Conservation (phyloP, 1,140 invertebrate genomes). For the Epicauta chinensis region DNA sequence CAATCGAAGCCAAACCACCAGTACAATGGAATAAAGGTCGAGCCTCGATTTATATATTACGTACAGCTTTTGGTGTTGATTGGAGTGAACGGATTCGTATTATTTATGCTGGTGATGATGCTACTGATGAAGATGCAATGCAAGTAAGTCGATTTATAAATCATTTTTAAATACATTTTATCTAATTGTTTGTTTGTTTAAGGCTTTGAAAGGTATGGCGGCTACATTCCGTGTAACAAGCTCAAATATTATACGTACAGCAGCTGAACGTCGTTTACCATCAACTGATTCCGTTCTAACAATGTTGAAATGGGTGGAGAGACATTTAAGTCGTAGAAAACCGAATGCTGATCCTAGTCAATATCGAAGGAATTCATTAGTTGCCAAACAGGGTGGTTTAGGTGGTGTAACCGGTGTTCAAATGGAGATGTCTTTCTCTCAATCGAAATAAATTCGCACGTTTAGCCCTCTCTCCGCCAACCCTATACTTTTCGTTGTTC, state of each 20-base stretch:
- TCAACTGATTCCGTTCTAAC: constrained; percentile 83
- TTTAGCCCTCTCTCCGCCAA: too few relatives aligned
- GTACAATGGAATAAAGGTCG: constrained; percentile 89
- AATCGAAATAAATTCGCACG: too few relatives aligned
- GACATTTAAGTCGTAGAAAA: constrained; percentile 70
- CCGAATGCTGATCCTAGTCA: constrained; percentile 49
- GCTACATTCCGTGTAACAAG: constrained; percentile 82
- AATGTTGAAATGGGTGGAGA: constrained; percentile 77
- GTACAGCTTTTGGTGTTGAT: constrained; percentile 83
- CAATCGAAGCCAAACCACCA: constrained; percentile 80
- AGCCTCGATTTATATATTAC: constrained; percentile 82
- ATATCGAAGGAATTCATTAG: constrained; percentile 52
- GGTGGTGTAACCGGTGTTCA: constrained; percentile 43
- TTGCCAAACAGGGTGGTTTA: constrained; percentile 48
- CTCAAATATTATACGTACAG: constrained; percentile 77
- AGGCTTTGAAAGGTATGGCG: constrained; percentile 84
- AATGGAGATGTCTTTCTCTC: constrained; percentile 58
- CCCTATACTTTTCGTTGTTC: too few relatives aligned
- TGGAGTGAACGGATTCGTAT: constrained; percentile 87
- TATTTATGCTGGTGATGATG: constrained; percentile 86
- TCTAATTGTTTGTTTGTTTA: constrained; percentile 15
- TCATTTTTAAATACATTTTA: neutral
- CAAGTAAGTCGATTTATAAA: constrained; percentile 50
- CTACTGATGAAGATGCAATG: constrained; percentile 88
- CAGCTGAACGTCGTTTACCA: constrained; percentile 75